Evolutionary conservation across 1,140 invertebrate genomes (phyloP).

Genomic region (Caenorhabditis elegans): DNA sequence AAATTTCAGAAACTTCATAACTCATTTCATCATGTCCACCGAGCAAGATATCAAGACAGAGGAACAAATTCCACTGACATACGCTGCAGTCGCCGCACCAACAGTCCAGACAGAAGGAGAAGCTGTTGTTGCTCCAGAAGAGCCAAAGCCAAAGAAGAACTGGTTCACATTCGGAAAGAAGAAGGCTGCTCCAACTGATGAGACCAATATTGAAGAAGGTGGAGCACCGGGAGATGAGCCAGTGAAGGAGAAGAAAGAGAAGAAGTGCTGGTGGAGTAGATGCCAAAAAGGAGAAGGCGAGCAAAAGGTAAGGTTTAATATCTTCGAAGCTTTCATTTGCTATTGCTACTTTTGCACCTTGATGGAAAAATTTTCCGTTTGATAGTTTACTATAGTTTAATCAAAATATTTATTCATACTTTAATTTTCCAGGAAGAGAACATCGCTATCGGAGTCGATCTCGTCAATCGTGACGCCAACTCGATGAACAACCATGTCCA

Average conservation of each 20-base stretch:
- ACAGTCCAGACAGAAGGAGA: neutral
- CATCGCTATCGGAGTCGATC: constrained; percentile 41
- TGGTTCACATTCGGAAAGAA: constrained; percentile 31
- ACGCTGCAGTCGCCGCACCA: neutral
- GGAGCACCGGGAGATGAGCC: neutral
- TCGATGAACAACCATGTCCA: constrained; percentile 44
- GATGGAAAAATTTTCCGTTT: too few relatives aligned
- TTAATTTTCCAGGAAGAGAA: neutral
- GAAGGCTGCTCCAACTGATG: neutral
- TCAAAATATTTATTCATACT: neutral
- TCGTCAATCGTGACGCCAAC: constrained; percentile 40
- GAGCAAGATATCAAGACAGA: constrained; percentile 4
- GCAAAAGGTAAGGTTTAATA: constrained; percentile 28
- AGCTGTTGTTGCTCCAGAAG: constrained; percentile 14
- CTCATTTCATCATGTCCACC: neutral
- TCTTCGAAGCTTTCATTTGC: neutral
- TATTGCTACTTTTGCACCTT: too few relatives aligned
- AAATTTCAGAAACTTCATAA: neutral
- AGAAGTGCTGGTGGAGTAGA: constrained; percentile 18
- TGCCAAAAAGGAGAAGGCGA: constrained; percentile 32
- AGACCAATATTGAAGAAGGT: neutral
- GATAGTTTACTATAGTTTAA: too few relatives aligned
- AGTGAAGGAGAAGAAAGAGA: constrained; percentile 21
- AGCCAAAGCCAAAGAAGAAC: constrained; percentile 37
- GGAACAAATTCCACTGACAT: constrained; percentile 4